Evolutionary conservation across 2,888 invertebrate species (phyloP).

Genomic region (Dynastes grantii): DNA sequence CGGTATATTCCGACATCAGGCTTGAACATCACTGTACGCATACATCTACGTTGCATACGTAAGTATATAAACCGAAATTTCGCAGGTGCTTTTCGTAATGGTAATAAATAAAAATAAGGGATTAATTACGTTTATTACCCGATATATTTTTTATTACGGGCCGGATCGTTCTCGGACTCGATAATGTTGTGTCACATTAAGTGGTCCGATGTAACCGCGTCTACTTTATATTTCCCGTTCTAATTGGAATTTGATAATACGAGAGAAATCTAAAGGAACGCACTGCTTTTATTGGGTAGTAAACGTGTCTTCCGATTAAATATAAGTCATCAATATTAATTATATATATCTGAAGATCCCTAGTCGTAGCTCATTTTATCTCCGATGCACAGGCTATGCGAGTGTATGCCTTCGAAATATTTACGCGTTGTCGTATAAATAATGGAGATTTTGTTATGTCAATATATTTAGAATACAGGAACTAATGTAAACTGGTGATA

Average conservation of each 20-base stretch:
- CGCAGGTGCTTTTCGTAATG: slow-evolving; percentile 48
- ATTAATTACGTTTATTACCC: slow-evolving; percentile 42
- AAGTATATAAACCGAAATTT: slow-evolving; percentile 46
- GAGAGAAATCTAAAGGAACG: slow-evolving; percentile 30
- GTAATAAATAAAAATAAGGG: slow-evolving; percentile 46
- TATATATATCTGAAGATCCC: slow-evolving; percentile 17
- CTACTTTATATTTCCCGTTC: slow-evolving; percentile 28
- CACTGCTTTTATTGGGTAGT: slow-evolving; percentile 19
- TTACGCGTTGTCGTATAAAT: background rate
- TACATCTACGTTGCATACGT: background rate
- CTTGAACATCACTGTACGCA: background rate
- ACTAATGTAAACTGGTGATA: no score
- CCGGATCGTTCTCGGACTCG: slow-evolving; percentile 21
- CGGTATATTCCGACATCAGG: no score
- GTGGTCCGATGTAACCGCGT: slow-evolving; percentile 14
- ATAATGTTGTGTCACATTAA: slow-evolving; percentile 36
- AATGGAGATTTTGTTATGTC: background rate
- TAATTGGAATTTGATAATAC: slow-evolving; percentile 45
- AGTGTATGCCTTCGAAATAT: background rate
- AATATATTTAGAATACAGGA: no score
- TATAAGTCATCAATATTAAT: slow-evolving; percentile 23
- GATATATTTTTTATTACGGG: slow-evolving; percentile 39
- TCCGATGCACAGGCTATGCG: background rate
- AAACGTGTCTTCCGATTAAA: slow-evolving; percentile 24
- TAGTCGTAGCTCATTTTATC: slow-evolving; percentile 1